Evolutionary conservation across 2,888 invertebrate genomes (phyloP).

Genomic region (Heteromurus nitidus): DNA sequence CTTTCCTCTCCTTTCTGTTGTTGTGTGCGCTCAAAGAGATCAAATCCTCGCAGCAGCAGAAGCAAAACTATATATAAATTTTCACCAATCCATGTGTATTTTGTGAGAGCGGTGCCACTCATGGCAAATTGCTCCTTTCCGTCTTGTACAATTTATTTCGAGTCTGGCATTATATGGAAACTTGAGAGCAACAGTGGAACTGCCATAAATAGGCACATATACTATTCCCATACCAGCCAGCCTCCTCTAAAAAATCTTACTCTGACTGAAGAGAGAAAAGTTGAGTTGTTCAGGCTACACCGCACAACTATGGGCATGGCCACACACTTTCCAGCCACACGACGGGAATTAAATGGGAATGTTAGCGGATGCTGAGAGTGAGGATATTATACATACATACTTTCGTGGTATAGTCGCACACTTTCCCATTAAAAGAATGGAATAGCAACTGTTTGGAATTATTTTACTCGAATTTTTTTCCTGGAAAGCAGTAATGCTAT

Average conservation of each 20-base stretch:
- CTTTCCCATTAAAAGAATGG: slow-evolving; percentile 36
- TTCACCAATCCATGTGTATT: background rate
- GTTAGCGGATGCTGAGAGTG: slow-evolving; percentile 2
- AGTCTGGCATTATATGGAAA: background rate
- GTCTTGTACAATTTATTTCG: slow-evolving; percentile 36
- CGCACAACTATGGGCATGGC: background rate
- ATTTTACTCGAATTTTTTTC: slow-evolving; percentile 22
- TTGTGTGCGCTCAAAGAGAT: slow-evolving; percentile 26
- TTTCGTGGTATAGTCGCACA: slow-evolving; percentile 11
- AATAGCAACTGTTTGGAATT: slow-evolving; percentile 43
- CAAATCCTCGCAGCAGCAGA: slow-evolving; percentile 26
- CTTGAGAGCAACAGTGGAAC: slow-evolving; percentile 26
- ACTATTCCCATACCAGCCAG: too few relatives aligned
- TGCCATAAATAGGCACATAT: too few relatives aligned
- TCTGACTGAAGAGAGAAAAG: background rate
- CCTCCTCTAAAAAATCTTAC: too few relatives aligned
- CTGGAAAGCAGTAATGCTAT: slow-evolving; percentile 1
- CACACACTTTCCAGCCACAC: slow-evolving; percentile 3
- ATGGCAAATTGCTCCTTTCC: slow-evolving; percentile 33
- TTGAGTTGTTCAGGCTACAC: background rate
- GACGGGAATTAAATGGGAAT: background rate
- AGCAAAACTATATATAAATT: slow-evolving; percentile 16
- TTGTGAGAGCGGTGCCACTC: slow-evolving; percentile 14
- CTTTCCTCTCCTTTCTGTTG: slow-evolving; percentile 1
- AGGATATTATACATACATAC: background rate